Evolutionary conservation across 2,888 invertebrate species (phyloP).

Genomic region (Pecten maximus): DNA sequence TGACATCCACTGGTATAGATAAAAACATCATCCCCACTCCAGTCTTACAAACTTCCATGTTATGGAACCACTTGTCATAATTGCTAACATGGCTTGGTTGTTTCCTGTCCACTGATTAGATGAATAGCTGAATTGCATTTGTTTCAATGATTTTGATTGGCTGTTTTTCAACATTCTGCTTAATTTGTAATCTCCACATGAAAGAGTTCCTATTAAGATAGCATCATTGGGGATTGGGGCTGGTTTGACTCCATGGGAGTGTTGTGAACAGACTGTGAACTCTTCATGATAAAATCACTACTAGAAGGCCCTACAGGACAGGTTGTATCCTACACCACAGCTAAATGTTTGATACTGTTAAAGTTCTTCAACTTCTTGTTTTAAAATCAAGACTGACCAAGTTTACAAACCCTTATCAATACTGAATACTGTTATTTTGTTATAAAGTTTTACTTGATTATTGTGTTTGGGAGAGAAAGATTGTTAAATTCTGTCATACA

Average conservation of each 20-base stretch:
- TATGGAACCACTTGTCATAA: not conserved
- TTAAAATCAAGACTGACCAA: too few species aligned
- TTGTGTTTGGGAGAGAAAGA: too few species aligned
- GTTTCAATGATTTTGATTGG: not conserved
- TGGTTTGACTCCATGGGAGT: not conserved
- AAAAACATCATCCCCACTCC: not conserved
- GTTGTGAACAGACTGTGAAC: not conserved
- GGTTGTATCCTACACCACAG: too few species aligned
- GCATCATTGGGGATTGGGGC: not conserved
- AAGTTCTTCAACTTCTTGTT: too few species aligned
- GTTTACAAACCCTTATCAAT: too few species aligned
- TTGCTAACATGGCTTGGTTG: not conserved
- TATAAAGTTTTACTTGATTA: too few species aligned
- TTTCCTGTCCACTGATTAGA: slow-evolving; percentile 22
- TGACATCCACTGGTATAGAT: not conserved
- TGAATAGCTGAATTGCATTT: not conserved
- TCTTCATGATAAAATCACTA: not conserved
- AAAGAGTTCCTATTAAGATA: slow-evolving; percentile 29
- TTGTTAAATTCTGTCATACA: too few species aligned
- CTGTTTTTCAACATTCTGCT: not conserved
- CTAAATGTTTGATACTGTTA: too few species aligned
- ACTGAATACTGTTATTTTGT: too few species aligned
- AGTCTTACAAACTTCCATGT: not conserved
- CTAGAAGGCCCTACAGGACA: not conserved
- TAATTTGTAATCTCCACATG: not conserved